Base-by-base conservation (phyloP, 1,140 invertebrate genomes). In the Drosophila punjabiensis region DNA sequence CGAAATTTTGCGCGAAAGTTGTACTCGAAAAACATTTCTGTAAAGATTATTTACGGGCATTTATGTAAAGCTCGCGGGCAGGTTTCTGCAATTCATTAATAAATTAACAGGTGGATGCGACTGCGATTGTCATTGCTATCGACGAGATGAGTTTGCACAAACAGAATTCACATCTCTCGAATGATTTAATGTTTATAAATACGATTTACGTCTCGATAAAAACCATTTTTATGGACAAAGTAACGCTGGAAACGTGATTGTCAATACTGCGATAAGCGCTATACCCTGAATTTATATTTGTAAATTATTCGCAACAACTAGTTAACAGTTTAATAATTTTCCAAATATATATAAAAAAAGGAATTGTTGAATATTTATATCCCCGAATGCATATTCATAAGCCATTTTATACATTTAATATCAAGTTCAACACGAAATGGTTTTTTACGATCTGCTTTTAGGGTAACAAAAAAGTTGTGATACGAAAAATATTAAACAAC, bases 131-230 rank as follows among this genome's bases (percentile, higher is more conserved):
- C 62, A 66, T 70, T 67, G 68, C 37, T 64, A 63, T 67, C 43
- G 60, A 32, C 55, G 35, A 52, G 60, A 79, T 79, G 67, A 79
- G 32, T 79, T 70, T 41, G 47, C 63, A 43, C 63, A 68, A 62
- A 47, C 37, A 14, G 41, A 77, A 66, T 64, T 39, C 55, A 58
- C 35, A 62, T 53, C 47, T 32, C 37, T 14, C 35, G 33, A 80
- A 76, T 78, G 81, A 78, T 89, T 81, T 69, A 83, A 81, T 88
- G 78, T 89, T 88, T 88, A 89, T 77, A 84, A 88, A 87, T 84
- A 87, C 60, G 55, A 79, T 76, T 87, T 56, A 67, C 76, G 48
- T 24, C 30, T 39, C 60, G 11, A 66, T 80, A 67, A 76, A 62
- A 74, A 73, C 24, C 16, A 55, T 71, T 52, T 77, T 59, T 63